Evolutionary conservation across 1,140 invertebrate species (phyloP).

Genomic region (Pogonomyrmex californicus): DNA sequence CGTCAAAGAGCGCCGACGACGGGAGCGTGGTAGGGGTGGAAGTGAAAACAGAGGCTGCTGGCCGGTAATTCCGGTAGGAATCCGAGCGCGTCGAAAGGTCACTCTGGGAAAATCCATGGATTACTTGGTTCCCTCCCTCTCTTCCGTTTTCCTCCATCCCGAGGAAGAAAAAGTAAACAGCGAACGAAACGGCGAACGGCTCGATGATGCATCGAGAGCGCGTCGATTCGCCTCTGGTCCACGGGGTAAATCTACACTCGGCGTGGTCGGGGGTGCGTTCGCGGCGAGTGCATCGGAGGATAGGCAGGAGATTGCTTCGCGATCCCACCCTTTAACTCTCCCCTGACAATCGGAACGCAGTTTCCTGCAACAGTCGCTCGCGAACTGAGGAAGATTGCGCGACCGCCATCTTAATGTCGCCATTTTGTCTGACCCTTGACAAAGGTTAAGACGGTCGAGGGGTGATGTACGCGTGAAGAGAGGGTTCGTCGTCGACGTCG

Average conservation of each 20-base stretch:
- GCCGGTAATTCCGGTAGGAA: constrained; percentile 49
- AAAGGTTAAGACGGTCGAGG: constrained; percentile 78
- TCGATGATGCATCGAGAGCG: constrained; percentile 37
- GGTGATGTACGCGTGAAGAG: constrained; percentile 74
- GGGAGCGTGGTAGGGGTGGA: neutral
- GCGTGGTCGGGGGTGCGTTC: constrained; percentile 6
- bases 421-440: constrained; percentile 82
- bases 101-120: constrained; percentile 61
- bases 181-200: constrained; percentile 1
- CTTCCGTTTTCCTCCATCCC: constrained; percentile 17
- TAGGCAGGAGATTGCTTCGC: constrained; percentile 45
- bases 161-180: constrained; percentile 37
- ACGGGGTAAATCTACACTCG: constrained; percentile 39
- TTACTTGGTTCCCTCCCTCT: constrained; percentile 55
- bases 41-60: constrained; percentile 47
- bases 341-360: constrained; percentile 22
- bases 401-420: constrained; percentile 78
- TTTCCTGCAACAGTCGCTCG: constrained; percentile 27
- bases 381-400: constrained; percentile 25
- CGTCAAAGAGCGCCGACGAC: constrained; percentile 36
- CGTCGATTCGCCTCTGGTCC: constrained; percentile 22
- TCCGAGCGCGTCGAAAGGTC: constrained; percentile 57
- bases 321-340: neutral
- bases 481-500: constrained; percentile 51
- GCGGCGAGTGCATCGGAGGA: constrained; percentile 13